Base-by-base conservation (phyloP, 2,888 invertebrate species). In the Lochmaea crataegi region DNA sequence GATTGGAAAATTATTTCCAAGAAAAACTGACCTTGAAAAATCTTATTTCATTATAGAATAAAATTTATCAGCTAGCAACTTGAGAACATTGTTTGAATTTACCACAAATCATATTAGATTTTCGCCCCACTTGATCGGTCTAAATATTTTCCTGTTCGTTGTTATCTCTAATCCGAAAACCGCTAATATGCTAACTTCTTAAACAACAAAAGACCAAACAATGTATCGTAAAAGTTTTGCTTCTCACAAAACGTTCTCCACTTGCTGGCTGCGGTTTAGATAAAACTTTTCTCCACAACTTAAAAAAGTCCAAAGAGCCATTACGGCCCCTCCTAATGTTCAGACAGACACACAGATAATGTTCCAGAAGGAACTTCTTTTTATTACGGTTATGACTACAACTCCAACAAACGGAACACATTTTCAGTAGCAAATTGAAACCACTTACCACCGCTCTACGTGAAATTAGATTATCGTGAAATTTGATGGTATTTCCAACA, bases 301-400 rank as follows among this genome's bases (percentile, higher is more conserved):
- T 82, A 81, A 82, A 78, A 83, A 83, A 82, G 81, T 83, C 82
- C 73, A 73, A 82, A 83, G 80, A 81, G 76, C 83, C 82, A 83
- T 84, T 83, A 83, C 78, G 77, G 78, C 77, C 80, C 83, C 70
- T 42, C 80, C 80, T 82, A 80, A 82, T 81, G 82, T 79, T 81
- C 78, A 77, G 75, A 78, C 78, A 82, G 80, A 80, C 80, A 77
- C 74, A 77, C 74, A 81, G 82, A 82, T 82, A 83, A 82, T 81
- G 80, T 79, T 68, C 72, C 73, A 75, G 78, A 72, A 76, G 80
- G 74, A 76, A 80, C 82, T 80, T 81, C 80, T 76, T 81, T 83
- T 83, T 80, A 81, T 81, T 81, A 81, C 42, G 45, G 74, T 32
- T 51, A 61, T 74, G 71, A 41, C 71, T 74, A 65, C 45, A 16